Evolutionary conservation across 2,888 invertebrate genomes (phyloP).

Genomic region (Ramazzottius varieornatus): DNA sequence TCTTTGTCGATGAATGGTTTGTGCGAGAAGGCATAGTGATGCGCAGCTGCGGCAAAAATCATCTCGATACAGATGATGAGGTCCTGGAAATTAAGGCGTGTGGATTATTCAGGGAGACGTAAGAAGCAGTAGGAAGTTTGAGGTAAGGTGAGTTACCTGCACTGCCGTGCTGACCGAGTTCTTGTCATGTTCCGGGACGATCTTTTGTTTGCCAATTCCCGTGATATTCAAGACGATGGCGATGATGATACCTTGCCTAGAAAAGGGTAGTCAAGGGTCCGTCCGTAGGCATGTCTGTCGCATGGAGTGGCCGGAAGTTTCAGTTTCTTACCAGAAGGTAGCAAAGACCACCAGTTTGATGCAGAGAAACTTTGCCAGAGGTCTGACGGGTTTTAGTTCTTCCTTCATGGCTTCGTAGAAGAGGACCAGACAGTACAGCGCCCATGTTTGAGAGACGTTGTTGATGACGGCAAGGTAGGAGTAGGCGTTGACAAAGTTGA

Average conservation of each 20-base stretch:
- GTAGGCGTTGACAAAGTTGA: constrained; percentile 54
- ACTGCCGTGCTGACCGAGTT: neutral
- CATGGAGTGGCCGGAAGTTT: too few species aligned
- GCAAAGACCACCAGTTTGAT: constrained; percentile 93
- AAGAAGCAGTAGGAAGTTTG: too few species aligned
- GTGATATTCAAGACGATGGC: neutral
- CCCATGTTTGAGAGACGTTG: constrained; percentile 67
- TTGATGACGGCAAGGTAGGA: constrained; percentile 63
- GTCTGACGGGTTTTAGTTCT: constrained; percentile 67
- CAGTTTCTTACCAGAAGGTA: constrained; percentile 64
- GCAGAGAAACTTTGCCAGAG: constrained; percentile 77
- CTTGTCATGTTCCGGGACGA: neutral
- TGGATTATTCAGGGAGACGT: too few species aligned
- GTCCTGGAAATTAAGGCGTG: too few species aligned
- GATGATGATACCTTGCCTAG: neutral
- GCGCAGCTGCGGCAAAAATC: constrained; percentile 81
- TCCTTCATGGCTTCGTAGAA: constrained; percentile 68
- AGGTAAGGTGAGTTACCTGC: too few species aligned
- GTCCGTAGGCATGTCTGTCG: too few species aligned
- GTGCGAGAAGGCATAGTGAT: constrained; percentile 84
- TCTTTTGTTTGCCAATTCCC: neutral
- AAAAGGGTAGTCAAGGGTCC: too few species aligned
- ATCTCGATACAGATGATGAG: constrained; percentile 90
- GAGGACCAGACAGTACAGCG: constrained; percentile 79
- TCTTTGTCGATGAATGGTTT: constrained; percentile 42